phyloP scores from a whole-genome alignment of 2,113 vertebrate species.

The Mesocricetus auratus region DNA sequence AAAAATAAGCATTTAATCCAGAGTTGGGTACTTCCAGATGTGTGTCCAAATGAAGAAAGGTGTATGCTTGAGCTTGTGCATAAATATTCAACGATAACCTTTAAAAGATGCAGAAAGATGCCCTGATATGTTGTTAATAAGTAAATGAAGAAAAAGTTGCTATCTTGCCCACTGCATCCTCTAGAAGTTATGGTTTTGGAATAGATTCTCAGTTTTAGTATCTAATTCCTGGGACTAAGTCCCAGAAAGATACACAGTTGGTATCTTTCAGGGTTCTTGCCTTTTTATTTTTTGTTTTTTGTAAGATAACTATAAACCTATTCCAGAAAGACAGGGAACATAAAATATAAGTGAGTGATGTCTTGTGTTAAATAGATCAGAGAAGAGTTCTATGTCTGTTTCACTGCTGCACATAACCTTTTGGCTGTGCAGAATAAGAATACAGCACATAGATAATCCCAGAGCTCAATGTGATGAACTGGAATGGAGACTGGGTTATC shows the following conservation, averaged over 20 bases:
- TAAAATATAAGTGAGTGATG: not conserved
- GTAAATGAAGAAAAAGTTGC: not conserved
- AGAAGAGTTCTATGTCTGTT: not conserved
- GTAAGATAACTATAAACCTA: constrained; percentile 1
- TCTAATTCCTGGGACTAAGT: constrained; percentile 57
- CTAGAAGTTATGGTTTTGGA: not conserved
- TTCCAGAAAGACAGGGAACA: not conserved
- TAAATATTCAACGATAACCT: not conserved
- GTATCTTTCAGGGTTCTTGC: not conserved
- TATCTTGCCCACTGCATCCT: constrained; percentile 31
- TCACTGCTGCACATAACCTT: not conserved
- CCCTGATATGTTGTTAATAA: not conserved
- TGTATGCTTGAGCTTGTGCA: not conserved
- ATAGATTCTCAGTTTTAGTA: constrained; percentile 33
- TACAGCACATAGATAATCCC: not conserved
- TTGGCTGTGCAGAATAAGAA: not conserved
- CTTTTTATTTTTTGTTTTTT: not conserved
- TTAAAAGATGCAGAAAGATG: not conserved
- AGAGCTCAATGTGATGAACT: not conserved
- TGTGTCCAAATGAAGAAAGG: not conserved
- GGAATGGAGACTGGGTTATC: not conserved
- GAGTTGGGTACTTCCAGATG: not conserved
- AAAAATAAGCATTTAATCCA: not conserved
- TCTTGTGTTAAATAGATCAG: not conserved
- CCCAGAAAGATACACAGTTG: constrained; percentile 44